Conservation (phyloP, 2,888 invertebrate genomes). For the Lasioglossum pauxillum region DNA sequence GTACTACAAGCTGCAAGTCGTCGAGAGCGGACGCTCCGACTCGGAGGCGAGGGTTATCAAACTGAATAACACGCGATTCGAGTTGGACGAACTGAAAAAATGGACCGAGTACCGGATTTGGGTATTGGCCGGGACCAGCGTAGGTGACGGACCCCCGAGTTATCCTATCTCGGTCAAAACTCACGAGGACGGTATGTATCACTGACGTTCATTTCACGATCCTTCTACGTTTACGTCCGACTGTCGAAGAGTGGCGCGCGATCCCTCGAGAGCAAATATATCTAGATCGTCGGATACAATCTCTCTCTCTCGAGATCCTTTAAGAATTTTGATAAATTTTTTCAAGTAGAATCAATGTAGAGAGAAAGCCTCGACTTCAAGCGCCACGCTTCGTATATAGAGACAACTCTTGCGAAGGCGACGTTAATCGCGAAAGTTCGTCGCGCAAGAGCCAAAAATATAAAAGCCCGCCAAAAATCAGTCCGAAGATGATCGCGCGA, state of each 20-base stretch:
- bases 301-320: not conserved
- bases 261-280: constrained; percentile 28
- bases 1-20: constrained; percentile 97
- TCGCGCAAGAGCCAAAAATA: constrained; percentile 83
- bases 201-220: constrained; percentile 73
- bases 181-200: constrained; percentile 99
- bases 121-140: constrained; percentile 97
- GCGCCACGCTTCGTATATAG: constrained; percentile 68
- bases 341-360: not conserved
- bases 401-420: constrained; percentile 68
- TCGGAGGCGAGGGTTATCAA: constrained; percentile 93
- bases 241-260: constrained; percentile 66
- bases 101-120: constrained; percentile 99
- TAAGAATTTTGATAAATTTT: not conserved
- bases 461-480: constrained; percentile 84
- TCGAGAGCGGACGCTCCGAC: constrained; percentile 93
- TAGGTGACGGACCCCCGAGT: constrained; percentile 98
- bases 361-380: constrained; percentile 39
- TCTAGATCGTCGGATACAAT: not conserved
- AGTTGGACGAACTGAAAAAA: constrained; percentile 95
- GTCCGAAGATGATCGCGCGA: constrained; percentile 68
- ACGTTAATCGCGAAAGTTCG: constrained; percentile 65
- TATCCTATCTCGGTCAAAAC: constrained; percentile 96
- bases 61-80: constrained; percentile 92
- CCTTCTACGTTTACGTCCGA: constrained; percentile 66